Evolutionary conservation across 2,797 vertebrate species (phyloP).

Genomic region (Pygocentrus nattereri): DNA sequence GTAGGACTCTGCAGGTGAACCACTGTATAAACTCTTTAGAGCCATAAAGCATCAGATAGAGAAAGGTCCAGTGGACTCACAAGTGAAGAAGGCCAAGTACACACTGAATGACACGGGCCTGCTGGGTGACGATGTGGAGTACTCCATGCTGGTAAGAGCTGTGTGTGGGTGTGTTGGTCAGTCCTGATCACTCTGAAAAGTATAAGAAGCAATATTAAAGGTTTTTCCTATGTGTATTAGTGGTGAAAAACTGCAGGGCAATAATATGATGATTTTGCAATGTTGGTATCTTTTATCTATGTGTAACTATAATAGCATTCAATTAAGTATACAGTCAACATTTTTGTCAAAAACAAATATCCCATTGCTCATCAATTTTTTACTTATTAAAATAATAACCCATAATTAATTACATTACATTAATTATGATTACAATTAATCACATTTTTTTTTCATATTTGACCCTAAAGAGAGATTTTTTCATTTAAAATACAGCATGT

Average conservation of each 20-base stretch:
- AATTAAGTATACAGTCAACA: not conserved
- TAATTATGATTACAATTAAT: no score
- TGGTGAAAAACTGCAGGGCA: not conserved
- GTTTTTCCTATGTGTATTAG: not conserved
- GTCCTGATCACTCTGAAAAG: not conserved
- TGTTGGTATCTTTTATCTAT: no score
- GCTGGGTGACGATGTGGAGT: slow-evolving; percentile 96
- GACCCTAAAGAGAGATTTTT: no score
- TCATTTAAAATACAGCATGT: no score
- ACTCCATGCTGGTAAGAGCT: slow-evolving; percentile 87
- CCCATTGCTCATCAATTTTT: no score
- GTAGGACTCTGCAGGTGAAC: slow-evolving; percentile 95
- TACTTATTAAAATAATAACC: no score
- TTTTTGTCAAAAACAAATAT: not conserved
- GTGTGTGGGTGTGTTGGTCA: not conserved
- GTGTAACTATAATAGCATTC: not conserved
- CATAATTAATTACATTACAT: no score
- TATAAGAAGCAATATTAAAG: not conserved
- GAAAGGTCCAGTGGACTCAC: slow-evolving; percentile 94
- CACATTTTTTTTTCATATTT: no score
- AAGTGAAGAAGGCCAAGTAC: slow-evolving; percentile 97
- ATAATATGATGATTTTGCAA: no score
- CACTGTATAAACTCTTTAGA: slow-evolving; percentile 97
- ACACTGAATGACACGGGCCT: slow-evolving; percentile 96
- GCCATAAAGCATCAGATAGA: slow-evolving; percentile 99